phyloP scores from a whole-genome alignment of 2,113 vertebrate species.

The Chaetodon auriga region DNA sequence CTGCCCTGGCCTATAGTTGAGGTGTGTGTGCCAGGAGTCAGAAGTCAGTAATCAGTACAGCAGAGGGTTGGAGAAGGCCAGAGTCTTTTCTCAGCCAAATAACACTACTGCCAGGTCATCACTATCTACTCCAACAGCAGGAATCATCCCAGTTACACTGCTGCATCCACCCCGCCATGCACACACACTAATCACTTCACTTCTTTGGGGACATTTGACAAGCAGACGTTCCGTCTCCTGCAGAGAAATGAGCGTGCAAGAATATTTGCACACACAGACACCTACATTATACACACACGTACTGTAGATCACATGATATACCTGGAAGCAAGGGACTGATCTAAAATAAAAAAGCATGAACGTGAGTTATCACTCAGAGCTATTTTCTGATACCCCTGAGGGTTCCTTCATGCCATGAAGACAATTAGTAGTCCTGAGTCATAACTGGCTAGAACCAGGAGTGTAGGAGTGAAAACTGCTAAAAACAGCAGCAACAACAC shows the following conservation, averaged over 20 bases:
- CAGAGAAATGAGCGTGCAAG: neutral
- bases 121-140: slow-evolving; percentile 33
- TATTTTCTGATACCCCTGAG: slow-evolving; percentile 74
- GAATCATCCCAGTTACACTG: slow-evolving; percentile 28
- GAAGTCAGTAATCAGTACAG: slow-evolving; percentile 64
- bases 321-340: slow-evolving; percentile 30
- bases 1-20: slow-evolving; percentile 45
- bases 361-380: slow-evolving; percentile 60
- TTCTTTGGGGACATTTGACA: neutral
- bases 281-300: slow-evolving; percentile 1
- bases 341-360: slow-evolving; percentile 36
- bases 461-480: slow-evolving; percentile 78
- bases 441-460: slow-evolving; percentile 68
- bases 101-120: slow-evolving; percentile 46
- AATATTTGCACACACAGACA: neutral
- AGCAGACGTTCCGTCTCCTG: neutral
- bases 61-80: slow-evolving; percentile 26
- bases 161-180: neutral
- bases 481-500: slow-evolving; percentile 77
- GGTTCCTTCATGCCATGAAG: slow-evolving; percentile 68
- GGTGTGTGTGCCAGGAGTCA: slow-evolving; percentile 50
- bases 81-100: slow-evolving; percentile 60
- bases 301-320: slow-evolving; percentile 40
- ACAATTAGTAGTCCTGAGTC: slow-evolving; percentile 78
- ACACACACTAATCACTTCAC: neutral